Conservation (phyloP, 2,888 invertebrate species). For the Xestoiulus laeticollis region DNA sequence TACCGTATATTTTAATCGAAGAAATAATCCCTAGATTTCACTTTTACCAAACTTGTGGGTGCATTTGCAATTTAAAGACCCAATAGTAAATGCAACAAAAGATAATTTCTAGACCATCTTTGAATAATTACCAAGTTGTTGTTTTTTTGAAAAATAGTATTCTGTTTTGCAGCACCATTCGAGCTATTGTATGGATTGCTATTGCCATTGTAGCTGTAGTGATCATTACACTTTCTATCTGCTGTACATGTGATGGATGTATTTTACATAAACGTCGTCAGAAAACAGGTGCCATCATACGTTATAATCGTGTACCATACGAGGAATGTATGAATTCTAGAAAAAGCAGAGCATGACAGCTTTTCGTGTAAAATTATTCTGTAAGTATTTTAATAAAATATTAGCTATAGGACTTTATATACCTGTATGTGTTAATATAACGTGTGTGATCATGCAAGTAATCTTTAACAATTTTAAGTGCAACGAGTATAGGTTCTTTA, state of each 20-base stretch:
- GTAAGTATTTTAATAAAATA: neutral
- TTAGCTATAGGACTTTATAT: neutral
- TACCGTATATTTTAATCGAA: too few species aligned
- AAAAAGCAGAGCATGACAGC: neutral
- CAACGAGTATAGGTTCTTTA: too few species aligned
- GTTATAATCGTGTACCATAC: neutral
- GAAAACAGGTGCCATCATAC: neutral
- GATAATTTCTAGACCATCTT: too few species aligned
- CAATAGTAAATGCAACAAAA: too few species aligned
- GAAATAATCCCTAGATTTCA: too few species aligned
- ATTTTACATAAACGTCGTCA: neutral
- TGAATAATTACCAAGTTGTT: too few species aligned
- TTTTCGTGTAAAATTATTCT: neutral
- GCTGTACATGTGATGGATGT: neutral
- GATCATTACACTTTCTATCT: neutral
- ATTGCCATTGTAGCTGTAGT: neutral
- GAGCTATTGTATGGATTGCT: neutral
- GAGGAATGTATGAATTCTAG: neutral
- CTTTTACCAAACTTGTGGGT: too few species aligned
- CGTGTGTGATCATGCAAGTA: neutral
- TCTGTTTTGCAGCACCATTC: constrained; percentile 1
- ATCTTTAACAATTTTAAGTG: too few species aligned
- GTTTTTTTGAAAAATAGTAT: too few species aligned
- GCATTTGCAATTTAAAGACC: too few species aligned
- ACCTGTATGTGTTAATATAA: neutral